Conservation (phyloP, 1,140 invertebrate genomes). For the Hermetia illucens region DNA sequence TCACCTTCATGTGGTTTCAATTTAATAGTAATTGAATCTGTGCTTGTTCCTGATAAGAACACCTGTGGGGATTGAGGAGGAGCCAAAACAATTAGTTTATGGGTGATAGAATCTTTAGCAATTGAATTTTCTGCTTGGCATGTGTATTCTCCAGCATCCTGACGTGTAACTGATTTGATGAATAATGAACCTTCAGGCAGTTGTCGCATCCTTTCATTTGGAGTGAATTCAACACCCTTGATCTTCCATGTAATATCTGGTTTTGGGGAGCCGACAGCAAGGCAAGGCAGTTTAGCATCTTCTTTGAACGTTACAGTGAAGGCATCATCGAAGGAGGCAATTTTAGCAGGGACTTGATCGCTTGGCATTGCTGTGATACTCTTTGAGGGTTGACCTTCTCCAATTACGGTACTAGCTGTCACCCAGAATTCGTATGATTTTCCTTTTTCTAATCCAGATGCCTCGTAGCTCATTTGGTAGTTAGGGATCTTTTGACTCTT, state of each 20-base stretch:
- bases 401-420: conserved; percentile 82
- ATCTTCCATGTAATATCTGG: conserved; percentile 81
- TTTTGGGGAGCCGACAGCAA: conserved; percentile 76
- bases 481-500: conserved; percentile 46
- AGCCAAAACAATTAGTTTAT: conserved; percentile 73
- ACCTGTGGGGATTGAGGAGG: conserved; percentile 73
- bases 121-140: conserved; percentile 88
- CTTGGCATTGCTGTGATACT: conserved; percentile 70
- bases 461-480: conserved; percentile 63
- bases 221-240: conserved; percentile 34
- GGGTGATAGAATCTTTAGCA: conserved; percentile 82
- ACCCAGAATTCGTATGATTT: conserved; percentile 88
- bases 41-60: conserved; percentile 65
- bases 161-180: conserved; percentile 74
- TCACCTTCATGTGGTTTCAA: conserved; percentile 60
- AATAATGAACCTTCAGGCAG: conserved; percentile 79
- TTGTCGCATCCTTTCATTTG: conserved; percentile 59
- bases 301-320: conserved; percentile 82
- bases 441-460: conserved; percentile 65
- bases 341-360: conserved; percentile 79
- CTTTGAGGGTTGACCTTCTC: conserved; percentile 79
- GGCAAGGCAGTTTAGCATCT: conserved; percentile 78
- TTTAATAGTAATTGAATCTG: conserved; percentile 66
- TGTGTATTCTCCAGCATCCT: conserved; percentile 80
- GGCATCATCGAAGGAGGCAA: conserved; percentile 81